Evolutionary conservation across 2,113 vertebrate species (phyloP), one percentile per base, ranked within the genome.

Genomic region (Phycodurus eques): DNA sequence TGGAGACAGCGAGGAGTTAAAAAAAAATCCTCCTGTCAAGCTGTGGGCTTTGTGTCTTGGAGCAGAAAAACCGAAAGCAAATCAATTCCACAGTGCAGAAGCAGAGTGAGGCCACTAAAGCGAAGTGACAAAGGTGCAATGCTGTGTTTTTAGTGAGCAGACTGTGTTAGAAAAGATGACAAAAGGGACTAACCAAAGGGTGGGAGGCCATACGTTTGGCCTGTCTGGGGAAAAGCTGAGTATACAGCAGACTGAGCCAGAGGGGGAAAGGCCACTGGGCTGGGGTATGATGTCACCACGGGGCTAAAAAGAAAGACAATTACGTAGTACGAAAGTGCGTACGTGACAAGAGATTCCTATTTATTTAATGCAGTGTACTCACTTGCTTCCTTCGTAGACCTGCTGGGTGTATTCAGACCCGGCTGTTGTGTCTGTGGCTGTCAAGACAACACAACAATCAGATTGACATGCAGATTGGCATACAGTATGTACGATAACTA

Each of bases 181-280:
- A 0, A 9, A n/a, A 56, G 47, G 56, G 60, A 92, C 96, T 93
- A 93, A 98, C 98, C 98, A 0, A 99, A 99, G 79, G 98, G 97
- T 85, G 98, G 98, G 92, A 99, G 96, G 94, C 96, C 96, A 0
- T 98, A 98, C 12, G 94, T 95, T 89, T 98, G 97, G 67, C 95
- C 94, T 13, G 94, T 93, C 87, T 97, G 96, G 67, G 96, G 94
- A 85, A 98, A 99, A 87, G 95, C 82, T 20, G 94, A 94, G 80
- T 97, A 98, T 69, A 95, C 89, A 31, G 95, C 92, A 83, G 96
- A 93, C 83, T 96, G 96, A 79, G 94, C 94, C 62, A 97, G 91
- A 14, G 95, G 87, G 85, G 94, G 93, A 84, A 96, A 98, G 63
- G 94, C 93, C 86, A 92, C 90, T 92, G 96, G 95, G 19, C 82